phyloP scores from a whole-genome alignment of 2,113 vertebrate species.

The Sporophila hypoxantha region DNA sequence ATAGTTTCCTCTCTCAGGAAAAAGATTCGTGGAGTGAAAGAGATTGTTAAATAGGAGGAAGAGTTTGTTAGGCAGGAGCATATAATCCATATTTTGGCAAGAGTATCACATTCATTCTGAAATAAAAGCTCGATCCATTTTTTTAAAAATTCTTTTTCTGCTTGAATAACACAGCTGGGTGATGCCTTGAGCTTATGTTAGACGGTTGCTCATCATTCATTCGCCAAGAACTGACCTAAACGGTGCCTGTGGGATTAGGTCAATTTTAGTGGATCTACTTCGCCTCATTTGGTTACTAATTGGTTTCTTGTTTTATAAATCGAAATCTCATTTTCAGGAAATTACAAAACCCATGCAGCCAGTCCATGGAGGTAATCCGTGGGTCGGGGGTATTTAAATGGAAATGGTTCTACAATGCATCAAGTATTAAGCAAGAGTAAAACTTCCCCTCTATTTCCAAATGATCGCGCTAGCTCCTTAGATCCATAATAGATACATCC shows the following conservation, averaged over 20 bases:
- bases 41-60: background rate
- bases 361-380: slow-evolving; percentile 78
- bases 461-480: slow-evolving; percentile 57
- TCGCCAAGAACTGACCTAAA: slow-evolving; percentile 73
- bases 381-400: slow-evolving; percentile 75
- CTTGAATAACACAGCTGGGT: slow-evolving; percentile 70
- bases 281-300: slow-evolving; percentile 87
- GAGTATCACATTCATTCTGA: slow-evolving; percentile 60
- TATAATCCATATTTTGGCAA: slow-evolving; percentile 62
- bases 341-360: slow-evolving; percentile 72
- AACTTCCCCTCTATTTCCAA: slow-evolving; percentile 52
- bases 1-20: background rate
- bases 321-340: slow-evolving; percentile 85
- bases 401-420: slow-evolving; percentile 64
- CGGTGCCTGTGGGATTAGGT: slow-evolving; percentile 78
- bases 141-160: slow-evolving; percentile 25
- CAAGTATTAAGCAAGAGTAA: slow-evolving; percentile 63
- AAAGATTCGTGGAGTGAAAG: background rate
- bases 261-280: slow-evolving; percentile 80
- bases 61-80: background rate
- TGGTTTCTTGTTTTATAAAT: slow-evolving; percentile 87
- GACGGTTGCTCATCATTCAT: slow-evolving; percentile 70
- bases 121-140: slow-evolving; percentile 67
- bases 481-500: slow-evolving; percentile 65
- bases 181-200: slow-evolving; percentile 60